Evolutionary conservation across 2,797 vertebrate genomes (phyloP), one percentile per base, ranked within the genome.

Genomic region (Zalophus californianus): DNA sequence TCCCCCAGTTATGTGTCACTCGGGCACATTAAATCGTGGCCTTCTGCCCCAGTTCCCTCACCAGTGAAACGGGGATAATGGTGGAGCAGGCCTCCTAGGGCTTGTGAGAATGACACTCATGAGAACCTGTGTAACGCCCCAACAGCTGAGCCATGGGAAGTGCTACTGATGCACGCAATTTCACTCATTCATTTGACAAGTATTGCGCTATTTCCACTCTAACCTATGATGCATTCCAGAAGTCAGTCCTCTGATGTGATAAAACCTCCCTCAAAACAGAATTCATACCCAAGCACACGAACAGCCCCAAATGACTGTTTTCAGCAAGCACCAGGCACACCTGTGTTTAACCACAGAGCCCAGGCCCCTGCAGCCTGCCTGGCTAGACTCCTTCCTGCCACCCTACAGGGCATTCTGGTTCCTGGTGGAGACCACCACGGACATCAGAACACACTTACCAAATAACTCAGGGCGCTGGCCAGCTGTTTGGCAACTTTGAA

Each of bases 401-500:
- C 14, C n/a, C 68, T 52, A 25, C 27, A 1, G 64, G n/a, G 21
- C 23, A 66, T 35, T 86, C 29, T 91, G 79, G 78, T 16, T 89
- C 44, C 64, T 35, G n/a, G 41, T 11, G n/a, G 60, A 62, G n/a
- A 48, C 32, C 35, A 25, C 7, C 52, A 15, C 1, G 1, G 77
- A 73, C 6, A 58, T 41, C 20, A 79, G n/a, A 68, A 92, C 35
- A 54, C n/a, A 86, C 99, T 99, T 98, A 99, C 99, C 99, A 99
- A 97, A 98, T 99, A 99, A 98, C 99, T 99, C 75, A 99, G 99
- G 15, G 99, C 99, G 15, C 99, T 99, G 41, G 99, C 99, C 92
- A 99, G 99, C 96, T 99, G 99, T 94, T 99, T 99, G 98, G 99
- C 99, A 94, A 99, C 99, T 97, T 99, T 99, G 98, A 99, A 99